These are phyloP conservation scores for Zaprionus lachaisei DNA, from an alignment of 1,140 invertebrate genomes.

Conservation along the genomic window DNA sequence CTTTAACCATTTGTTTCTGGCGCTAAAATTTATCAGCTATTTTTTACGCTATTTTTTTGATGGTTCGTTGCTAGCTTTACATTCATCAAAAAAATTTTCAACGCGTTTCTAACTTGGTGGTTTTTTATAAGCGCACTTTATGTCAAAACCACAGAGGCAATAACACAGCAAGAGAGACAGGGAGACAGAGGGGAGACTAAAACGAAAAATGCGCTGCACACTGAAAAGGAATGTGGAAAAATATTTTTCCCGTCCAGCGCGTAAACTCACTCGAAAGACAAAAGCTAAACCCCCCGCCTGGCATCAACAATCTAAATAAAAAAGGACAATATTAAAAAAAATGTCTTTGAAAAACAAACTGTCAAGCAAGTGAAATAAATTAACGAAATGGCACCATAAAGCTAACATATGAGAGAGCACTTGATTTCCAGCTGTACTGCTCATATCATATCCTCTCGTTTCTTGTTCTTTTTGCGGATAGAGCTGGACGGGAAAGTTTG, in stretches of 20 bases:
- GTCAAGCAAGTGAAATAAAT: constrained; percentile 82
- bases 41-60: constrained; percentile 61
- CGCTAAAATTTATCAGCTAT: constrained; percentile 77
- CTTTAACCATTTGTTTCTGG: constrained; percentile 78
- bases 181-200: background rate
- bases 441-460: constrained; percentile 2
- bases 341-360: constrained; percentile 63
- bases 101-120: constrained; percentile 73
- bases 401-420: constrained; percentile 77
- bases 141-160: constrained; percentile 79
- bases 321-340: constrained; percentile 32
- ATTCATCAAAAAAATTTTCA: constrained; percentile 78
- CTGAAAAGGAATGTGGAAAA: constrained; percentile 68
- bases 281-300: constrained; percentile 51
- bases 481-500: constrained; percentile 12
- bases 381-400: constrained; percentile 81
- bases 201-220: constrained; percentile 41
- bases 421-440: constrained; percentile 52
- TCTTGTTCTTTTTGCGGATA: constrained; percentile 30
- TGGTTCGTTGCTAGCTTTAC: constrained; percentile 57
- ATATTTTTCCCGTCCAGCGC: constrained; percentile 43
- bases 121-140: constrained; percentile 82
- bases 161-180: constrained; percentile 26
- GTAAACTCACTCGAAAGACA: constrained; percentile 55
- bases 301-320: constrained; percentile 21